Evolutionary conservation across 2,888 invertebrate genomes (phyloP).

Genomic region (Idaea aversata): DNA sequence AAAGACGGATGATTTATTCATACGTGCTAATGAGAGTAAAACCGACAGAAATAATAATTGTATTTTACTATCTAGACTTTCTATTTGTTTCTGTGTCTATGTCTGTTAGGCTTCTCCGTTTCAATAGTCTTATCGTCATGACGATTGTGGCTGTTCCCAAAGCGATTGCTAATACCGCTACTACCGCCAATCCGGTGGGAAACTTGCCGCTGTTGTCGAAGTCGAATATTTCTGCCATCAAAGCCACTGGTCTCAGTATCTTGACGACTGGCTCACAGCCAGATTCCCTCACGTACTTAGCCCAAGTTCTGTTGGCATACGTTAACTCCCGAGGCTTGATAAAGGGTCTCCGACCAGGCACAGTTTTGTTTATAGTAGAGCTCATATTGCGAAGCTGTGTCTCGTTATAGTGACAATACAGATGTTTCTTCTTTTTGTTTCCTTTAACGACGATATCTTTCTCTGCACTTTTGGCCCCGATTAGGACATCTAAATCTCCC

Average conservation of each 20-base stretch:
- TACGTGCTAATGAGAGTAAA: constrained; percentile 7
- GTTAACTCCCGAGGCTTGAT: constrained; percentile 80
- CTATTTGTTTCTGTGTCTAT: constrained; percentile 54
- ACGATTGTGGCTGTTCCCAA: constrained; percentile 56
- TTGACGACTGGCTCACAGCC: constrained; percentile 80
- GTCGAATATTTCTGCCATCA: constrained; percentile 49
- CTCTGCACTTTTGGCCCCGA: constrained; percentile 83
- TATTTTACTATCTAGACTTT: constrained; percentile 55
- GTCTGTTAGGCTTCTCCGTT: constrained; percentile 37
- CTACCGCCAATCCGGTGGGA: constrained; percentile 53
- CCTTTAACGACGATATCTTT: constrained; percentile 83
- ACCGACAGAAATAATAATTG: constrained; percentile 14
- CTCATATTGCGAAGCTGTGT: constrained; percentile 76
- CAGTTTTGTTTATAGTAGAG: constrained; percentile 70
- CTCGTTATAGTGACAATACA: constrained; percentile 83
- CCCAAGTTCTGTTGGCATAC: constrained; percentile 84
- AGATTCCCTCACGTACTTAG: constrained; percentile 85
- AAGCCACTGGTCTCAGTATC: constrained; percentile 67
- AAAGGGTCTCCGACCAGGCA: constrained; percentile 78
- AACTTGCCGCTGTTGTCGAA: constrained; percentile 31
- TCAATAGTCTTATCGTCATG: constrained; percentile 60
- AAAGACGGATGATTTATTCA: constrained; percentile 18
- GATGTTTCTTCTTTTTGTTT: constrained; percentile 82
- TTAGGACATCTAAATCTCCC: constrained; percentile 82
- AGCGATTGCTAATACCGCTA: constrained; percentile 56